Evolutionary conservation across 2,888 invertebrate species (phyloP).

Genomic region (Callinectes sapidus): DNA sequence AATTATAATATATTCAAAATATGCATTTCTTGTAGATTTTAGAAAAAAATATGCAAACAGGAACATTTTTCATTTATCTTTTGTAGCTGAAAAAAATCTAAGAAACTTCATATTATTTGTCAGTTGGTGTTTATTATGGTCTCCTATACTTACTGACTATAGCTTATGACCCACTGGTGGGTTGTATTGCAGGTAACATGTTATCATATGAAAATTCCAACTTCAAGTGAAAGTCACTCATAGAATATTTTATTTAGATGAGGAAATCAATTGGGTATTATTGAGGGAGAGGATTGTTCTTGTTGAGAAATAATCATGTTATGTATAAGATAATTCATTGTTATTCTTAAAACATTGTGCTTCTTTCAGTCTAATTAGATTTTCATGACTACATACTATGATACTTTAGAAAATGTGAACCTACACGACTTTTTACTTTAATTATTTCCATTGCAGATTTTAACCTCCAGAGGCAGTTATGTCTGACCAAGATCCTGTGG

Average conservation of each 20-base stretch:
- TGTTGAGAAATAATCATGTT: too few species aligned
- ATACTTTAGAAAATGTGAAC: neutral
- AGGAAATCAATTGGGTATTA: neutral
- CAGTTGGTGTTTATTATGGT: too few species aligned
- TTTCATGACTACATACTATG: neutral
- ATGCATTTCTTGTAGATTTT: too few species aligned
- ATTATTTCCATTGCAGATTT: constrained; percentile 43
- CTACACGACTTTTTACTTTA: neutral
- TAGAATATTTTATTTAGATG: neutral
- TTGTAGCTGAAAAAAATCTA: too few species aligned
- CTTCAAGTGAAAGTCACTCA: neutral
- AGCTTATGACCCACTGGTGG: too few species aligned
- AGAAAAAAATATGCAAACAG: too few species aligned
- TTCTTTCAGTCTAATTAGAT: neutral
- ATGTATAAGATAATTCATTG: too few species aligned
- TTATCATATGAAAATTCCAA: neutral
- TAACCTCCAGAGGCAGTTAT: constrained; percentile 42
- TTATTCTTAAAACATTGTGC: neutral
- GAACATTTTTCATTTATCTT: too few species aligned
- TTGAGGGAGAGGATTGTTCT: neutral
- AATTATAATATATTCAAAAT: too few species aligned
- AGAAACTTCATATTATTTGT: too few species aligned
- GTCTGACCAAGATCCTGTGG: constrained; percentile 39
- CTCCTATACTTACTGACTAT: too few species aligned
- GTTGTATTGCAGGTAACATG: too few species aligned